Evolutionary conservation across 92 coral and sea anemone species (phyloP), one percentile per base, ranked within the genome.

Genomic region (Palythoa heliodiscus): DNA sequence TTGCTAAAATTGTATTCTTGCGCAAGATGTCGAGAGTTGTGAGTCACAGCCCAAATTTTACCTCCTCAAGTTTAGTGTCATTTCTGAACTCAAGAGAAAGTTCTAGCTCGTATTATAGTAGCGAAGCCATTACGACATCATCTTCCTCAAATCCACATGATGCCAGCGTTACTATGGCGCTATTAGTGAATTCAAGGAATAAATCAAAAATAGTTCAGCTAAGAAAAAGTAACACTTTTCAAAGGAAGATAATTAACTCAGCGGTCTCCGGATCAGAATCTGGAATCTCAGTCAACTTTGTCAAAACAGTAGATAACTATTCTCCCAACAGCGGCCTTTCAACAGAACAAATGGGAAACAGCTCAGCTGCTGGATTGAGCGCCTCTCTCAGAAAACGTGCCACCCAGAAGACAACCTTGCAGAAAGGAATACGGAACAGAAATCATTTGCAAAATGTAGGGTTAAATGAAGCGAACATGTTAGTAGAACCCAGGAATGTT

Each of bases 1-100:
- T 92, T 12, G 83, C 86, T 67, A 71, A 83, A 71, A 85, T 94
- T 60, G 92, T 92, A 13, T 86, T 88, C 55, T 74, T 90, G 37
- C 90, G 73, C 22, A 90, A 67, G 70, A 87, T 68, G 71, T 23
- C 70, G 29, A 58, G 68, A 25, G 69, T 19, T 17, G 24, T 10
- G 35, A 69, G 19, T 69, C 73, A 8, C 47, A 69, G n/a, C 8
- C 47, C 47, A 69, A 11, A 3, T 11, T 11, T 11, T 2, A 7
- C 4, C 17, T 11, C 47, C 19, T 9, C 47, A 4, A 29, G 17
- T 12, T 37, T 69, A 25, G 47, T 8, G 13, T 2, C 14, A 29
- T 69, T 14, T 4, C 17, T 12, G 6, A 25, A 25, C 5, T 48
- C 61, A 43, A 66, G 54, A 17, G 5, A 11, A 13, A 43, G 53